Evolutionary conservation across 2,113 vertebrate species (phyloP), one percentile per base, ranked within the genome.

Genomic region (Eulacestoma nigropectus): DNA sequence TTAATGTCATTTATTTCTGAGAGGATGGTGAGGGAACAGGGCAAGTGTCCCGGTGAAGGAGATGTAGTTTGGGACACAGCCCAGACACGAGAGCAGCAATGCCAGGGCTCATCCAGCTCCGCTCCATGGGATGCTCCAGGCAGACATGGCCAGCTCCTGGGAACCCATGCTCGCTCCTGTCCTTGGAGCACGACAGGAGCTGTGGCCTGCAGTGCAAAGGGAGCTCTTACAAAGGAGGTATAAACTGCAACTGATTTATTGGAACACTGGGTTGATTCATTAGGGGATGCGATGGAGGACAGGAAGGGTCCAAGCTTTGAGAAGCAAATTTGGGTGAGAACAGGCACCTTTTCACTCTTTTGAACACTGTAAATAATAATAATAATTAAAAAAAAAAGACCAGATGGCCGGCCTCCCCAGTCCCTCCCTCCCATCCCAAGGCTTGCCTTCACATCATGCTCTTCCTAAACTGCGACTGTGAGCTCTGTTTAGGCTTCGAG

Each of bases 361-460:
- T 20, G 21, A 95, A 88, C 86, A 89, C 95, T 72, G 93, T 50
- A 90, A 96, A 96, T 96, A 70, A 90, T 84, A 95, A 95, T 84
- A 79, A 86, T 69, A 79, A 82, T 55, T 59, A 52, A 62, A 76
- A 82, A 69, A 69, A 47, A 62, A 52, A 39, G 60, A 41, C 49
- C 87, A 37, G 56, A 25, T 3, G n/a, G 63, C 41, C 1, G 0
- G 90, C 90, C 84, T 55, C 69, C 93, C 93, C 7, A 18, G 59
- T 35, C 84, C 89, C 80, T 52, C 77, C 87, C 50, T 50, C 65
- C 81, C 81, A 26, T 49, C 94, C 92, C 91, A 20, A 70, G 42
- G 67, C 89, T 90, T 77, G 87, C 95, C 92, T 96, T 98, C 98
- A 99, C 98, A 98, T 99, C 92, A 98, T 97, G 97, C 98, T 99